These are phyloP conservation scores for Acropora tenuis DNA, from an alignment of 64 coral and sea anemone species.

Conservation along the genomic window DNA sequence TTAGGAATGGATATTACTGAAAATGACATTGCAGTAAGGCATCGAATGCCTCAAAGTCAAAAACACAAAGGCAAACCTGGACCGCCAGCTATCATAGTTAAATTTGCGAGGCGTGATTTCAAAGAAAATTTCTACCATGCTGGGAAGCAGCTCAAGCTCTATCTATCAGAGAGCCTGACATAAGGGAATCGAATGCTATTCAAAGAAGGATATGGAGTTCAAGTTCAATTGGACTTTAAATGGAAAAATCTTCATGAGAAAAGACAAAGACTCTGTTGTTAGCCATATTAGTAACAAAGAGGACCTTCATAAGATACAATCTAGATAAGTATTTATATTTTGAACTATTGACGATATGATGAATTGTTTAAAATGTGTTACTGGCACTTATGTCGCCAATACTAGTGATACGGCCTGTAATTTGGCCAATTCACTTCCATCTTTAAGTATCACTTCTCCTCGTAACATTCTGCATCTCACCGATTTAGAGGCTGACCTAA, in stretches of 20 bases:
- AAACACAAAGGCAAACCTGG: constrained; percentile 5
- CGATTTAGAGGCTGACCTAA: too few relatives aligned
- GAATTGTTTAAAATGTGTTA: neutral
- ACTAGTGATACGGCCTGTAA: neutral
- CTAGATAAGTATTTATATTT: too few relatives aligned
- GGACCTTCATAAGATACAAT: too few relatives aligned
- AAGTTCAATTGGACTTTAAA: neutral
- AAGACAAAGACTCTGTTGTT: neutral
- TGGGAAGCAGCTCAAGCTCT: constrained; percentile 13
- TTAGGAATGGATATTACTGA: neutral
- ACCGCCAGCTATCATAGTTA: neutral
- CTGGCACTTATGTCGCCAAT: neutral
- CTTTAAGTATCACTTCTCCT: too few relatives aligned
- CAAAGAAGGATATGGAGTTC: neutral
- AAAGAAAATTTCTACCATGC: constrained; percentile 1
- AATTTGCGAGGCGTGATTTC: constrained; percentile 19
- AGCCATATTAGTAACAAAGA: too few relatives aligned
- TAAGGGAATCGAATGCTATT: neutral
- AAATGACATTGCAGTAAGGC: constrained; percentile 9
- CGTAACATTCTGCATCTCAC: too few relatives aligned
- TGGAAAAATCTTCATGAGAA: constrained; percentile 11
- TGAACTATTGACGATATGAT: neutral
- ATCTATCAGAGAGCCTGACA: neutral
- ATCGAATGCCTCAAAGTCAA: constrained; percentile 6
- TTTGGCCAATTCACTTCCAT: neutral